Percentiles rank a stretch among this genome's conserved stretches.
Conservation (phyloP, 1,140 invertebrate genomes). For the Armadillidium nasatum region DNA sequence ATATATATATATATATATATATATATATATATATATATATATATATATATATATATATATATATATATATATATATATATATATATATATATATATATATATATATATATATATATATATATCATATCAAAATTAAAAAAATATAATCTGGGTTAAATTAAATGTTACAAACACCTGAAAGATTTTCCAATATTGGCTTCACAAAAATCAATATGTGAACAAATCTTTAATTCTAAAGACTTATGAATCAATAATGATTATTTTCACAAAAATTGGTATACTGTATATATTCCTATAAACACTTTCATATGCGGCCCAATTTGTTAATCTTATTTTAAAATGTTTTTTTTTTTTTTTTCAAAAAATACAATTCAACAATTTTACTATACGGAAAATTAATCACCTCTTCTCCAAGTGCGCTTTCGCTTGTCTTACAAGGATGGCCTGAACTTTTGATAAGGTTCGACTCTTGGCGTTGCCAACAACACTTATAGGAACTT, state of each 20-base stretch:
- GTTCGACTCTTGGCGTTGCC: neutral
- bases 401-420: neutral
- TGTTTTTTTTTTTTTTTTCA: neutral
- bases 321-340: neutral
- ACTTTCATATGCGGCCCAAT: too few relatives aligned
- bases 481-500: slow-evolving; percentile 1
- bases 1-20: slow-evolving; percentile 14
- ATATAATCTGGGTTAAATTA: neutral
- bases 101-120: slow-evolving; percentile 26
- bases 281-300: too few relatives aligned
- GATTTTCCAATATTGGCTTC: too few relatives aligned
- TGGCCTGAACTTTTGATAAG: neutral
- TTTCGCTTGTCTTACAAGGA: neutral
- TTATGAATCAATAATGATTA: too few relatives aligned
- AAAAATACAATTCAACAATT: neutral
- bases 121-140: too few relatives aligned
- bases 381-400: neutral
- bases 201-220: too few relatives aligned
- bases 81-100: slow-evolving; percentile 3
- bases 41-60: slow-evolving; percentile 17
- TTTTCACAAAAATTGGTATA: too few relatives aligned
- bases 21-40: slow-evolving; percentile 22
- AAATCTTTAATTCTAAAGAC: too few relatives aligned
- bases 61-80: neutral
- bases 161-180: too few relatives aligned